Base-by-base conservation (phyloP, 2,888 invertebrate genomes). In the Dinocampus coccinellae region DNA sequence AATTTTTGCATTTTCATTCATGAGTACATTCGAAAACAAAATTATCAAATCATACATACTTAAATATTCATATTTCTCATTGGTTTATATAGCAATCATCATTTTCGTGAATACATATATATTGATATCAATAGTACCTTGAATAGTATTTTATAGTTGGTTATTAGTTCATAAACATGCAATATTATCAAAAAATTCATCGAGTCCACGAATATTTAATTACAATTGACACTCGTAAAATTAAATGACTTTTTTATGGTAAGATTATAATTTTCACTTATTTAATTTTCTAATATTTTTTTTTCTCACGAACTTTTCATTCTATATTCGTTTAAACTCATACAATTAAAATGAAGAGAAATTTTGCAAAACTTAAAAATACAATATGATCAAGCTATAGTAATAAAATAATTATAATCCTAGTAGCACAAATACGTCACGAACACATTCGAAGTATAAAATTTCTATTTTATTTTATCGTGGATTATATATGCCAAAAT, bases 381-480 rank as follows among this genome's bases (percentile, higher is more conserved):
- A 13, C 33, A 36, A 60, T 60, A 60, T 34, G 26, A 63, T 26
- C 26, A 63, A 20, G 11, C 10, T 26, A 29, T 52, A 63, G 24
- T 22, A 39, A 20, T 24, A 11, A 42, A 39, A 33, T 36, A 26
- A 20, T 22, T 36, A 66, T 20, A 33, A 66, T 60, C 60, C 72
- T 75, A 74, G 73, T 76, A 77, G 76, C 75, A 61, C 75, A 70
- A 77, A 71, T 70, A 66, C 78, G 76, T 66, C 77, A 78, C 76
- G 76, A 77, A 73, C 75, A 4, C 10, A 10, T 36, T 1, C 36
- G 36, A 9, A 9, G 36, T 10, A 36, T 10, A 10, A 1, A 10
- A 9, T 36, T 33, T 33, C 7, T 36, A 36, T 9, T 9, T 36
- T 10, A 36, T 36, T 9, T 36, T n/a, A 7, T 3, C 6, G 2